These are phyloP conservation scores for Pseudomugil gertrudae DNA, from an alignment of 2,797 vertebrate species.

Conservation along the genomic window DNA sequence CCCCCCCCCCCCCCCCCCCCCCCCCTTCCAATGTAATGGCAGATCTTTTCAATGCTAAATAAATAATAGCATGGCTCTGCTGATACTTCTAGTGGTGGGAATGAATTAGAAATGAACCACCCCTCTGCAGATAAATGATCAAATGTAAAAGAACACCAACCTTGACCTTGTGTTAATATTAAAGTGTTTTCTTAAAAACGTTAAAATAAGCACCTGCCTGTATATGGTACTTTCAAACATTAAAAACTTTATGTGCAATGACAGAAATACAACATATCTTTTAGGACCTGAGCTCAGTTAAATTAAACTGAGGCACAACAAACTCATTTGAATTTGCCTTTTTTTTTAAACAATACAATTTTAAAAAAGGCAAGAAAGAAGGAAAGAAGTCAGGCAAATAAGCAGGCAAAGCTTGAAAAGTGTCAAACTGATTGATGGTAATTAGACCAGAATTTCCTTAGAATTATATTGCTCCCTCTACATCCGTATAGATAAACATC, in stretches of 20 bases:
- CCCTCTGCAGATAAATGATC: conserved; percentile 19
- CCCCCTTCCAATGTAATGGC: conserved; percentile 58
- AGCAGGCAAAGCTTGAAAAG: background rate
- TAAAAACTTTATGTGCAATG: background rate
- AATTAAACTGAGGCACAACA: too few relatives aligned
- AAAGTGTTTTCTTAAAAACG: background rate
- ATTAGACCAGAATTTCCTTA: background rate
- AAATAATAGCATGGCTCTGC: conserved; percentile 59
- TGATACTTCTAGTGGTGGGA: conserved; percentile 36
- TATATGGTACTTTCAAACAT: background rate
- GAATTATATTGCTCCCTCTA: background rate
- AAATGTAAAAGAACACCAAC: conserved; percentile 6
- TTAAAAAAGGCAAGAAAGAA: too few relatives aligned
- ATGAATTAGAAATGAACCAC: conserved; percentile 52
- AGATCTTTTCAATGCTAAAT: conserved; percentile 69
- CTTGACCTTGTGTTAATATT: background rate
- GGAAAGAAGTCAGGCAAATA: background rate
- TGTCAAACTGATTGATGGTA: background rate
- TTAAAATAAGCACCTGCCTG: background rate
- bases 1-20: too few relatives aligned
- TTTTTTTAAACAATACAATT: too few relatives aligned
- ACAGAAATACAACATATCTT: background rate
- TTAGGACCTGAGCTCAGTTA: too few relatives aligned
- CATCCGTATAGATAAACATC: background rate
- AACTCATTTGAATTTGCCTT: too few relatives aligned